phyloP scores from a whole-genome alignment of 2,113 vertebrate genomes.

The Andinoacara biseriatus region DNA sequence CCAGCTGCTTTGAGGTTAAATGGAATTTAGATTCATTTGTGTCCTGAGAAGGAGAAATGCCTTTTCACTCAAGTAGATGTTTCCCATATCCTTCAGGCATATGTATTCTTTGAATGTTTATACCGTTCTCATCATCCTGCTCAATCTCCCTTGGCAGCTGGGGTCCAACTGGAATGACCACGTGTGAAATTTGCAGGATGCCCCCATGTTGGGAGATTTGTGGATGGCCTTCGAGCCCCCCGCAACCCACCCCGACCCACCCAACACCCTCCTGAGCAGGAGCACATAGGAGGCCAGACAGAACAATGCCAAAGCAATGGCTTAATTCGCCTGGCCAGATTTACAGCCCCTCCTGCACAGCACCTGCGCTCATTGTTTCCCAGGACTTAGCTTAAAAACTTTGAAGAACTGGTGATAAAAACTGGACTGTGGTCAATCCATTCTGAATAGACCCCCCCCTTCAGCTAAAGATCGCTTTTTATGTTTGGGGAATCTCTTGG shows the following conservation, averaged over 20 bases:
- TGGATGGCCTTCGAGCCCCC: slow-evolving; percentile 8
- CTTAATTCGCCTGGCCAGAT: slow-evolving; percentile 74
- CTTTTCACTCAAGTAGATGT: background rate
- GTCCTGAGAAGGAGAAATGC: background rate
- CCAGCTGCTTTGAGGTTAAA: background rate
- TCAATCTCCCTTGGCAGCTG: slow-evolving; percentile 4
- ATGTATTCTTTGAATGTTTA: background rate
- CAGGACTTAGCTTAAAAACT: slow-evolving; percentile 61
- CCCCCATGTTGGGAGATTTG: slow-evolving; percentile 51
- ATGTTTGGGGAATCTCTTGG: slow-evolving; percentile 57
- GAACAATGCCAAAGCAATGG: slow-evolving; percentile 75
- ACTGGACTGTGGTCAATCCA: slow-evolving; percentile 37
- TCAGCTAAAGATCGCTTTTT: slow-evolving; percentile 35
- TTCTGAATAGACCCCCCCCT: slow-evolving; percentile 3
- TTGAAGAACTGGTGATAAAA: slow-evolving; percentile 62
- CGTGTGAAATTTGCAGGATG: slow-evolving; percentile 52
- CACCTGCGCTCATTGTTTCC: slow-evolving; percentile 78
- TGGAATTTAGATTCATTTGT: background rate
- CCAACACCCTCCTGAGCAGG: slow-evolving; percentile 57
- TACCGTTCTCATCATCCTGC: background rate
- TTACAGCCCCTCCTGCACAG: slow-evolving; percentile 74
- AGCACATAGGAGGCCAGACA: slow-evolving; percentile 58
- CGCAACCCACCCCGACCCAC: slow-evolving; percentile 3
- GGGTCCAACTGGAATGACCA: slow-evolving; percentile 9
- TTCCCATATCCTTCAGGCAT: background rate